These are phyloP conservation scores for Austrofundulus limnaeus DNA, from an alignment of 2,113 vertebrate genomes.

Conservation along the genomic window DNA sequence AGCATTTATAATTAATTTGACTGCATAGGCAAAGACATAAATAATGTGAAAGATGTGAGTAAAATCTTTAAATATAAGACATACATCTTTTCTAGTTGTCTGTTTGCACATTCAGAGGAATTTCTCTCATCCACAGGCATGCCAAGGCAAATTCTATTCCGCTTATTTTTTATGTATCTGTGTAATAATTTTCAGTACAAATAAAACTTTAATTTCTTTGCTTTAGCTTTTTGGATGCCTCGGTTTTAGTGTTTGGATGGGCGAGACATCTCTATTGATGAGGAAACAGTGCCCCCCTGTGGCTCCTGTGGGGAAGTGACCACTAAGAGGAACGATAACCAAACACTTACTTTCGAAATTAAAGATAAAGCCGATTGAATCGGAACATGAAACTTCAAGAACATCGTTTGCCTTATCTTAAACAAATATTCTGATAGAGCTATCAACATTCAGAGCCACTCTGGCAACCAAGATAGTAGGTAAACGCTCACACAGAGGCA, in stretches of 20 bases:
- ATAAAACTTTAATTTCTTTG: slow-evolving; percentile 55
- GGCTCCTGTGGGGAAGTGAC: slow-evolving; percentile 32
- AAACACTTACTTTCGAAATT: slow-evolving; percentile 22
- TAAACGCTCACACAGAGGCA: slow-evolving; percentile 44
- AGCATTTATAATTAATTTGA: slow-evolving; percentile 51
- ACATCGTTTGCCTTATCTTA: slow-evolving; percentile 55
- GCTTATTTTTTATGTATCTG: slow-evolving; percentile 36
- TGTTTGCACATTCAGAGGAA: slow-evolving; percentile 43
- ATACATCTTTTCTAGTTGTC: slow-evolving; percentile 21
- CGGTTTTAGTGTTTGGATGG: slow-evolving; percentile 22
- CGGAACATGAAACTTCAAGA: slow-evolving; percentile 56
- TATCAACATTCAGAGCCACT: slow-evolving; percentile 43
- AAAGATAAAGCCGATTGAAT: slow-evolving; percentile 48
- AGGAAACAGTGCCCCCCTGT: slow-evolving; percentile 71
- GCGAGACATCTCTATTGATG: slow-evolving; percentile 39
- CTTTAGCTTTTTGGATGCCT: slow-evolving; percentile 27
- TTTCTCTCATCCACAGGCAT: slow-evolving; percentile 21
- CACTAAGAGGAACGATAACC: neutral
- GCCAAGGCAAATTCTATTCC: slow-evolving; percentile 41
- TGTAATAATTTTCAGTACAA: no score
- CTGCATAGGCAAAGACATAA: slow-evolving; percentile 21
- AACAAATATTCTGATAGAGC: slow-evolving; percentile 33
- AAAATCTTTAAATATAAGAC: slow-evolving; percentile 35
- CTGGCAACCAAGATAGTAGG: slow-evolving; percentile 49
- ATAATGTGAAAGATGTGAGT: slow-evolving; percentile 31